Conservation (phyloP, 2,113 vertebrate species). For the Microcebus griseorufus region DNA sequence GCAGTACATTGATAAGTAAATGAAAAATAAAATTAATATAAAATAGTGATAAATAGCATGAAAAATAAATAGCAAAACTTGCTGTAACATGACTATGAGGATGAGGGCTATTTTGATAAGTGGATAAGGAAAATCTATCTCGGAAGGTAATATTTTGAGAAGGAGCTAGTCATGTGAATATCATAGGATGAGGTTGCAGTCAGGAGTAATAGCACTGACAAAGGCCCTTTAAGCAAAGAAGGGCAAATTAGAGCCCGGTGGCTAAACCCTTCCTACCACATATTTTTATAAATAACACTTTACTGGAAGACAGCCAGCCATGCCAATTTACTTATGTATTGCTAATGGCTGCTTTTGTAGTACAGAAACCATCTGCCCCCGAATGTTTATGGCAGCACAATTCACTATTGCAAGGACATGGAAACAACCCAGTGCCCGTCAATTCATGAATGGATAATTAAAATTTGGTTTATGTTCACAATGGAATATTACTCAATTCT, state of each 20-base stretch:
- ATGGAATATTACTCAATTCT: no score
- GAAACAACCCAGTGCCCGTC: no score
- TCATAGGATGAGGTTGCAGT: background rate
- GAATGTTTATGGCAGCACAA: no score
- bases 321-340: background rate
- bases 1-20: background rate
- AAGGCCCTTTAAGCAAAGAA: background rate
- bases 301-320: background rate
- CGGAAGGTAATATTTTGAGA: background rate
- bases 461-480: no score
- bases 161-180: background rate
- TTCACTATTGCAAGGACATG: no score
- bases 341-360: background rate
- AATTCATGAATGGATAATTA: no score
- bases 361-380: no score
- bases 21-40: background rate
- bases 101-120: background rate
- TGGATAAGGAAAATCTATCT: background rate
- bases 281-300: background rate
- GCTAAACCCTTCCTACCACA: background rate
- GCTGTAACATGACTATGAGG: background rate
- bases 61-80: background rate
- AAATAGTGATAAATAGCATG: background rate
- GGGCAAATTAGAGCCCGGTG: background rate
- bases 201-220: background rate